Evolutionary conservation across 2,797 vertebrate species (phyloP), one percentile per base, ranked within the genome.

Genomic region (Emydoidea blandingii): DNA sequence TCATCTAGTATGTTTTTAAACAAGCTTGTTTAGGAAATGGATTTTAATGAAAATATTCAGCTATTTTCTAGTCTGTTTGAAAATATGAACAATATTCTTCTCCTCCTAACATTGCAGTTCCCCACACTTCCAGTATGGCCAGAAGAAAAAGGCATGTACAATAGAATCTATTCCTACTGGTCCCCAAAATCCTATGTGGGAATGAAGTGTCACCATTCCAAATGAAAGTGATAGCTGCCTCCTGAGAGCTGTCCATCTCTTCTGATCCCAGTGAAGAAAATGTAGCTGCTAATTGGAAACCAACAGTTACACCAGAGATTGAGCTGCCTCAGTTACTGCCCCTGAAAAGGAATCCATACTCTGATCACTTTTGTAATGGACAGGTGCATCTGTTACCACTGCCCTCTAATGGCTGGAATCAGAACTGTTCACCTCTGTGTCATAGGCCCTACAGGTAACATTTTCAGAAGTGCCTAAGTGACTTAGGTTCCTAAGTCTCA

Each of bases 1-100:
- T 98, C 91, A 98, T 97, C 96, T 97, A 95, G 97, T 98, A 94
- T 89, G 94, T 87, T 90, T 94, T 91, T 79, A 95, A 90, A 87
- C 47, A 41, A 93, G 93, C 91, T 96, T 94, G 90, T 97, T 93
- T 89, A 92, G 96, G 97, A 97, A 97, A 94, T 85, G 89, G 88
- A n/a, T 65, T 95, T 95, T 87, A 79, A 23, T 54, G 86, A 91
- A 91, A 89, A 53, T 6, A 41, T 87, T 90, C 79, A 78, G 53
- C 85, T 72, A 57, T 15, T 65, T 57, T 37, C 78, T 80, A 52
- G 16, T 90, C 95, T 79, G 62, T 68, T 88, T 54, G 85, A 56
- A 85, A 93, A 57, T 3, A 11, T 2, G 27, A 91, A 37, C 1
- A 83, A 80, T 72, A 18, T 54, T 19, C 86, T 34, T 79, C 56